Base-by-base conservation (phyloP, 1,140 invertebrate species). In the Trigoniulus corallinus region DNA sequence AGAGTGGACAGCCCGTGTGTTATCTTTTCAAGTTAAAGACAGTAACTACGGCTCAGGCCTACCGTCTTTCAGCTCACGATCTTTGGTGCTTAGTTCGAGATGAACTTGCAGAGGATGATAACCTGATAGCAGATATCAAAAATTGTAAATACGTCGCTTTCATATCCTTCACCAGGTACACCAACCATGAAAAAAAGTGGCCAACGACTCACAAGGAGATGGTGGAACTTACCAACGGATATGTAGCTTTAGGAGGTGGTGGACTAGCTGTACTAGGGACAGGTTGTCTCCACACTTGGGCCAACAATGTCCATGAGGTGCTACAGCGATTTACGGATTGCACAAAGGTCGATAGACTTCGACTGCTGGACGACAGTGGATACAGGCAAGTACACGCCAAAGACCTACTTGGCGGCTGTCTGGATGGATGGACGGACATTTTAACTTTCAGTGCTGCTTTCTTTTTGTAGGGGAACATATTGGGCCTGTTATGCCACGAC, bases 401-500 rank as follows among this genome's bases (percentile, higher is more conserved):
- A n/a, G n/a, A n/a, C n/a, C n/a, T n/a, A n/a, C n/a, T n/a, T n/a
- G n/a, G n/a, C 18, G 18, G 7, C 24, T 7, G 4, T 44, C 42
- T 21, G 42, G 7, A 10, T 21, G 4, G 23, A 22, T n/a, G n/a
- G n/a, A n/a, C n/a, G n/a, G n/a, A n/a, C n/a, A 10, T 43, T 55
- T 42, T 18, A 15, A n/a, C n/a, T n/a, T n/a, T n/a, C n/a, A n/a
- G n/a, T 49, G 26, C 42, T 12, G 50, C 45, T 2, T 41, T 22
- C 46, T 48, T 55, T 55, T 63, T 66, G n/a, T 62, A 76, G 84
- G 47, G 79, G 81, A 10, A 88, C 82, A 1, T 75, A 79, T 57
- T 88, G 87, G 48, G 86, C 84, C 23, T 91, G 88, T 61, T 88
- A 86, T 69, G 82, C 88, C 2, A 93, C 89, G 12, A 88, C 85